phyloP scores from a whole-genome alignment of 2,113 vertebrate genomes.

The Jaculus jaculus region DNA sequence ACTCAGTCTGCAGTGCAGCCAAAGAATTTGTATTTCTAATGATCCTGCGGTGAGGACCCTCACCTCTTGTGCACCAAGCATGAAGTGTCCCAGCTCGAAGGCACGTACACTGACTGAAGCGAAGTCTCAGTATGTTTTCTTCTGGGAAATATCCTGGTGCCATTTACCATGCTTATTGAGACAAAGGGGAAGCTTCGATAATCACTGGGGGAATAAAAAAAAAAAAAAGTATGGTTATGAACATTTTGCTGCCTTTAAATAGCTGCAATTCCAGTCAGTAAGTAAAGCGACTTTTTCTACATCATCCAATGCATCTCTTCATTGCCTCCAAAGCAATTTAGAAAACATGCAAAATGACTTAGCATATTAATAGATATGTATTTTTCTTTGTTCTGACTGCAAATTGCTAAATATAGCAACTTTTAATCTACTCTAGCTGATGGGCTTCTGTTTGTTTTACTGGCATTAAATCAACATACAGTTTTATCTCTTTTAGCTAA shows the following conservation, averaged over 20 bases:
- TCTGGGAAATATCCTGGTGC: neutral
- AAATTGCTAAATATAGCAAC: constrained; percentile 10
- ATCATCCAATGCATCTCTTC: neutral
- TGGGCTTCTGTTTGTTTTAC: constrained; percentile 51
- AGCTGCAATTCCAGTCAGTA: neutral
- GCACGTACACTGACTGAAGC: neutral
- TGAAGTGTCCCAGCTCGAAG: neutral
- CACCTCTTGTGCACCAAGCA: neutral
- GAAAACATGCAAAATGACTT: neutral
- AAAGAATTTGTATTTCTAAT: neutral
- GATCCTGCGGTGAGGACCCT: neutral
- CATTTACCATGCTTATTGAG: neutral
- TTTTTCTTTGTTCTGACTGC: neutral
- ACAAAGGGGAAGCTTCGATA: neutral
- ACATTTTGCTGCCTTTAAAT: neutral
- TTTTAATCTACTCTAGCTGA: constrained; percentile 31
- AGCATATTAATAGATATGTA: neutral
- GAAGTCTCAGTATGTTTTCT: neutral
- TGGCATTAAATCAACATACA: constrained; percentile 51
- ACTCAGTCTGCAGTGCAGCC: neutral
- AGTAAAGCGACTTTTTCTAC: neutral
- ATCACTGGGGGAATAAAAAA: neutral
- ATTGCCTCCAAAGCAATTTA: neutral
- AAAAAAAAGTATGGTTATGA: neutral
- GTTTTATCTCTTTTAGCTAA: constrained; percentile 50